Evolutionary conservation across 2,888 invertebrate genomes (phyloP).

Genomic region (Silvanus unidentatus): DNA sequence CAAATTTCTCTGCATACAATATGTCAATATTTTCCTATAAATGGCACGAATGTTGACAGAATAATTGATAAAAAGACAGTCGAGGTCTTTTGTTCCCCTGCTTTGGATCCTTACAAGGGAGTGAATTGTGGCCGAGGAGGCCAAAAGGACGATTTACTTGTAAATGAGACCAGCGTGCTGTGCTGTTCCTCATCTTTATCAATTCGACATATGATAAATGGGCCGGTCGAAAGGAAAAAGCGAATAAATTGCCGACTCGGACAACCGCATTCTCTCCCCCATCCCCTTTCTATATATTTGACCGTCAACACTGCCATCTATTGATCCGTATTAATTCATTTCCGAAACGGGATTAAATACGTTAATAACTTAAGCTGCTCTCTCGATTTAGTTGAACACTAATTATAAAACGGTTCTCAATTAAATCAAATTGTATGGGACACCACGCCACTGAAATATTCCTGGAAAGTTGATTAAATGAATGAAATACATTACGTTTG

Average conservation of each 20-base stretch:
- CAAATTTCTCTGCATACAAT: too few relatives aligned
- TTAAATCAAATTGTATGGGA: too few relatives aligned
- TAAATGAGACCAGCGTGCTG: conserved; percentile 17
- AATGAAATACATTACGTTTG: conserved; percentile 10
- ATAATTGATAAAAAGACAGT: conserved; percentile 4
- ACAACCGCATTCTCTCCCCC: conserved; percentile 1
- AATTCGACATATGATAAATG: conserved; percentile 22
- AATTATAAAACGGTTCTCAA: too few relatives aligned
- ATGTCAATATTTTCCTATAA: neutral
- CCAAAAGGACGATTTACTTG: conserved; percentile 10
- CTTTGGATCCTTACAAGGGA: too few relatives aligned
- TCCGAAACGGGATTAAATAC: too few relatives aligned
- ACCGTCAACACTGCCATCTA: too few relatives aligned
- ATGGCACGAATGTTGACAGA: conserved; percentile 3
- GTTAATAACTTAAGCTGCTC: too few relatives aligned
- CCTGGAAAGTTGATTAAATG: conserved; percentile 16
- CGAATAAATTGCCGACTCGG: neutral
- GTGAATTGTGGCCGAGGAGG: conserved; percentile 1
- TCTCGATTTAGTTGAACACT: too few relatives aligned
- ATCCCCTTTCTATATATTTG: too few relatives aligned
- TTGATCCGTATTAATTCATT: too few relatives aligned
- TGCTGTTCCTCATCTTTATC: conserved; percentile 23
- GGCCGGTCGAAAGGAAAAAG: conserved; percentile 6
- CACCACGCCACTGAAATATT: too few relatives aligned
- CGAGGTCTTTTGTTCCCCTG: too few relatives aligned